Evolutionary conservation across 2,888 invertebrate genomes (phyloP).

Genomic region (Litoditis marina): DNA sequence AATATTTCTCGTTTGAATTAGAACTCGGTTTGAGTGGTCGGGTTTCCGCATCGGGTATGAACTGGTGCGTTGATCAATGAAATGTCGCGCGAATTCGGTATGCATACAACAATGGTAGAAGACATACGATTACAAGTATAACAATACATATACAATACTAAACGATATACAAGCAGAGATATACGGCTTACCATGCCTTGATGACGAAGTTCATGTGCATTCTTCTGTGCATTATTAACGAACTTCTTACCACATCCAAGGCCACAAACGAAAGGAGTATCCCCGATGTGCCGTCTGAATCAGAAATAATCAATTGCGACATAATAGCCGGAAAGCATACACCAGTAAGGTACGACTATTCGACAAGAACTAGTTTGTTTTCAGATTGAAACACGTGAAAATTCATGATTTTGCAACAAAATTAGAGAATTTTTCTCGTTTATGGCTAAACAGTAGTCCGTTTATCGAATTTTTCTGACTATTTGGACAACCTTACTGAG

Average conservation of each 20-base stretch:
- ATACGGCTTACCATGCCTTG: slow-evolving; percentile 35
- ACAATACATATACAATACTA: too few relatives aligned
- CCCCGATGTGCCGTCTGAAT: slow-evolving; percentile 33
- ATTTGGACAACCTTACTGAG: too few relatives aligned
- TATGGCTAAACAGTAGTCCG: too few relatives aligned
- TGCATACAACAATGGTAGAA: neutral
- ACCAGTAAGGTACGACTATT: neutral
- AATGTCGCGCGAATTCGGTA: too few relatives aligned
- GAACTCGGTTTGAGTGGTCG: slow-evolving; percentile 48
- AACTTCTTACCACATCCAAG: slow-evolving; percentile 43
- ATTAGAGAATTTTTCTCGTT: too few relatives aligned
- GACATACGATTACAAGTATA: neutral
- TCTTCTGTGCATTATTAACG: slow-evolving; percentile 40
- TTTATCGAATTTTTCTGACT: too few relatives aligned
- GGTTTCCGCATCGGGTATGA: slow-evolving; percentile 30
- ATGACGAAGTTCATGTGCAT: slow-evolving; percentile 48
- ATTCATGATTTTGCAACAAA: too few relatives aligned
- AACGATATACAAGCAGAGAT: too few relatives aligned
- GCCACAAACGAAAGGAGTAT: slow-evolving; percentile 40
- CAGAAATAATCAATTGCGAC: too few relatives aligned
- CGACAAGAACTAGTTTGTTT: too few relatives aligned
- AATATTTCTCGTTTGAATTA: too few relatives aligned
- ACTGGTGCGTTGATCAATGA: slow-evolving; percentile 16
- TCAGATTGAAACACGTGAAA: too few relatives aligned
- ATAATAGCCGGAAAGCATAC: neutral